A percentile compares a stretch with the other conserved stretches of the same genome.
Evolutionary conservation across 2,797 vertebrate species (phyloP).

Genomic region (Sebastes elongatus): DNA sequence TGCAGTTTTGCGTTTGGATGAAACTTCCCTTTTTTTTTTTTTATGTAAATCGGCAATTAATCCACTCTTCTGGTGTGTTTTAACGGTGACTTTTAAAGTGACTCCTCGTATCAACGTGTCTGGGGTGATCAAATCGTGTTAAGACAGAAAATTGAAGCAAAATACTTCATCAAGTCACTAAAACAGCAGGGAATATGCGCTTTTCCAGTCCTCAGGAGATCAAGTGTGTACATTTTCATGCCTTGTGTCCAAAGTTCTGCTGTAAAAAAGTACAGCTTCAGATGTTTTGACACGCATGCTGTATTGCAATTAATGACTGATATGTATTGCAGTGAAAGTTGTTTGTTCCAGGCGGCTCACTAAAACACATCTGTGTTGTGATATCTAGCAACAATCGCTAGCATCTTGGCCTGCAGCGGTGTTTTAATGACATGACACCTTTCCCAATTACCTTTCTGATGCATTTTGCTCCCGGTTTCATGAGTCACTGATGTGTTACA

Average conservation of each 20-base stretch:
- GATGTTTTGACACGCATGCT: background rate
- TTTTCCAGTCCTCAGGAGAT: background rate
- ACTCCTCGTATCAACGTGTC: background rate
- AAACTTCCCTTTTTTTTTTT: constrained; percentile 3
- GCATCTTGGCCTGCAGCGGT: background rate
- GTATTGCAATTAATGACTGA: background rate
- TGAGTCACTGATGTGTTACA: constrained; percentile 14
- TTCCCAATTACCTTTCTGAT: constrained; percentile 2
- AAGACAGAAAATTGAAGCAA: background rate
- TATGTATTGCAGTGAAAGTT: background rate
- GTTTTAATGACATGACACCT: constrained; percentile 20
- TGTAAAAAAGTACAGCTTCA: background rate
- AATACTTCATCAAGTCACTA: background rate
- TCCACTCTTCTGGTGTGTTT: background rate
- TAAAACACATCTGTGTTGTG: background rate
- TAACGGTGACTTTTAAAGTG: constrained; percentile 14
- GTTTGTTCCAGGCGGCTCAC: background rate
- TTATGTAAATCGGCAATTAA: constrained; percentile 19
- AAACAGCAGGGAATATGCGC: background rate
- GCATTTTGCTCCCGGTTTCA: background rate
- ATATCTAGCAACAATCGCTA: background rate
- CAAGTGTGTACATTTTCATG: background rate
- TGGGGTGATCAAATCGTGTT: background rate
- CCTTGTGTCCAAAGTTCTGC: background rate
- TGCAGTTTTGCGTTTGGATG: constrained; percentile 12